Percentiles rank a stretch among this genome's conserved stretches.
Evolutionary conservation across 2,797 vertebrate species (phyloP).

Genomic region (Numenius phaeopus): DNA sequence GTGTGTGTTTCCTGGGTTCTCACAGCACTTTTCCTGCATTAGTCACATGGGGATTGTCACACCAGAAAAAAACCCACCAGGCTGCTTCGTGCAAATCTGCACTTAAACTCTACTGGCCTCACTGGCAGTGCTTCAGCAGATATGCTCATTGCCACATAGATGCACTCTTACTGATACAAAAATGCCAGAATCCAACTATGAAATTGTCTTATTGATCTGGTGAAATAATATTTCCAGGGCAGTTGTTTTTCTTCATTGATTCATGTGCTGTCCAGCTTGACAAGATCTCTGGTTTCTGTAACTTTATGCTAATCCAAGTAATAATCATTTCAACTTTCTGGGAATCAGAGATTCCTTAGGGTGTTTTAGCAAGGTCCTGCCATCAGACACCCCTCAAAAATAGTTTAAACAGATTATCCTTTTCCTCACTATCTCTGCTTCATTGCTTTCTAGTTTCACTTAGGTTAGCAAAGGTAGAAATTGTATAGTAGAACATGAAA

Average conservation of each 20-base stretch:
- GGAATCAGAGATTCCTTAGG: background rate
- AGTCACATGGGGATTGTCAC: accelerated
- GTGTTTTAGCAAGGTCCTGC: background rate
- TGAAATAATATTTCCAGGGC: background rate
- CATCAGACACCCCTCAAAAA: background rate
- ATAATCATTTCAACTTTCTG: background rate
- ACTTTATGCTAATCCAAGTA: background rate
- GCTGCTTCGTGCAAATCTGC: background rate
- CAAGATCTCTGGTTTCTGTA: background rate
- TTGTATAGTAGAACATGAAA: background rate
- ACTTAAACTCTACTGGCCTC: background rate
- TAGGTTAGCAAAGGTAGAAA: background rate
- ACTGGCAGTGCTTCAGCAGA: background rate
- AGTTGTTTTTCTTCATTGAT: background rate
- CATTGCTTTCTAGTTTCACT: background rate
- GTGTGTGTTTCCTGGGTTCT: background rate
- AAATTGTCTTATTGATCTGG: background rate
- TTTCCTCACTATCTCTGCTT: background rate
- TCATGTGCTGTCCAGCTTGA: background rate
- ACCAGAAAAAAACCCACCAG: background rate
- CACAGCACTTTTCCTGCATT: background rate
- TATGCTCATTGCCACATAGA: accelerated
- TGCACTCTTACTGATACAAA: background rate
- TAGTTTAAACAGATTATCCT: background rate
- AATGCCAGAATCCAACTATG: background rate